Evolutionary conservation across 2,888 invertebrate genomes (phyloP).

Genomic region (Caenorhabditis plicata): DNA sequence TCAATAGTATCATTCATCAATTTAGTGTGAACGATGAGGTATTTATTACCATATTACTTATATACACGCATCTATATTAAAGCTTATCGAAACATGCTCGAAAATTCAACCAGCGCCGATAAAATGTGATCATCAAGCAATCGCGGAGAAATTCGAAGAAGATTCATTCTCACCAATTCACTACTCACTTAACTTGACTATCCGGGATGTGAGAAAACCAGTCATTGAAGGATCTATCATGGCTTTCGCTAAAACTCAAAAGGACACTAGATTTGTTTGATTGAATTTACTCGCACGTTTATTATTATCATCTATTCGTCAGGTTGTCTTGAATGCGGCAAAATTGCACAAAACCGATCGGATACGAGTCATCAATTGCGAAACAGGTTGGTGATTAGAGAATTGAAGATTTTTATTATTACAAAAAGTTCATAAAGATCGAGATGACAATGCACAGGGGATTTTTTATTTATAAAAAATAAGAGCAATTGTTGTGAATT

Average conservation of each 20-base stretch:
- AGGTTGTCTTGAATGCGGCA: constrained; percentile 16
- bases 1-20: too few species aligned
- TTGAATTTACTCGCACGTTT: too few species aligned
- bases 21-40: constrained; percentile 12
- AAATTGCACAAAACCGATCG: constrained; percentile 16
- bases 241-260: constrained; percentile 26
- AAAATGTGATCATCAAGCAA: constrained; percentile 6
- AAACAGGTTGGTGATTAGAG: constrained; percentile 21
- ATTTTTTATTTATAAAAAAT: too few species aligned
- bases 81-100: constrained; percentile 29
- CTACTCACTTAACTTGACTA: constrained; percentile 34
- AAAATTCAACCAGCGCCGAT: constrained; percentile 18
- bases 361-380: constrained; percentile 20
- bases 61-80: constrained; percentile 5
- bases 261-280: too few species aligned
- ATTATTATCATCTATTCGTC: too few species aligned
- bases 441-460: too few species aligned
- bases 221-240: constrained; percentile 28
- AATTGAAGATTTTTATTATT: not conserved
- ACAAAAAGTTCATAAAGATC: too few species aligned
- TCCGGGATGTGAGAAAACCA: constrained; percentile 26
- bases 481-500: too few species aligned
- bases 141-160: not conserved
- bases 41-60: not conserved
- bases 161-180: constrained; percentile 26